Conservation (phyloP, 2,113 vertebrate species). For the Orcinus orca region DNA sequence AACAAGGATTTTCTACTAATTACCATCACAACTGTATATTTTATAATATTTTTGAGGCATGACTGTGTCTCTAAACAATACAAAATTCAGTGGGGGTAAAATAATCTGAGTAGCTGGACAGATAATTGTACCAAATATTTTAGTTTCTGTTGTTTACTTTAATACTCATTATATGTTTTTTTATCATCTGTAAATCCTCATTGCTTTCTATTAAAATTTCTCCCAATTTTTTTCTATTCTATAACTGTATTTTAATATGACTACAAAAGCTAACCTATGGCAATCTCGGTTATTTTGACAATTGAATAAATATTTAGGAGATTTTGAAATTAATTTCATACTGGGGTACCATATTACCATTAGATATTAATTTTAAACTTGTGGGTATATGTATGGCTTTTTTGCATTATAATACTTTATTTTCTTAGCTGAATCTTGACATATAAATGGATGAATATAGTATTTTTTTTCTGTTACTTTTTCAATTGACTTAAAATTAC, state of each 20-base stretch:
- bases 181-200: not conserved
- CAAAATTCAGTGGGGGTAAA: not conserved
- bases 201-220: not conserved
- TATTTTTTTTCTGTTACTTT: not conserved
- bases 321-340: not conserved
- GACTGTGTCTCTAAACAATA: not conserved
- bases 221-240: not conserved
- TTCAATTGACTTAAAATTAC: not conserved
- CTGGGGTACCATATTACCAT: not conserved
- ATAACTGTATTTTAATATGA: not conserved
- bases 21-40: not conserved
- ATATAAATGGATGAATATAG: not conserved
- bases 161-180: not conserved
- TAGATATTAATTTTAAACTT: not conserved
- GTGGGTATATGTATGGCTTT: not conserved
- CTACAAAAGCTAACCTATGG: not conserved
- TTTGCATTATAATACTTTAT: not conserved
- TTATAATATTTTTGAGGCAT: not conserved
- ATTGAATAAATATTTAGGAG: not conserved
- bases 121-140: not conserved
- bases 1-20: constrained; percentile 11
- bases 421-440: not conserved
- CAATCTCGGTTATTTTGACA: not conserved
- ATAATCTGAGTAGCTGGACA: not conserved
- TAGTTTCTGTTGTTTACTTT: not conserved